Base-by-base conservation (phyloP, 2,113 vertebrate genomes). In the Takifugu flavidus region DNA sequence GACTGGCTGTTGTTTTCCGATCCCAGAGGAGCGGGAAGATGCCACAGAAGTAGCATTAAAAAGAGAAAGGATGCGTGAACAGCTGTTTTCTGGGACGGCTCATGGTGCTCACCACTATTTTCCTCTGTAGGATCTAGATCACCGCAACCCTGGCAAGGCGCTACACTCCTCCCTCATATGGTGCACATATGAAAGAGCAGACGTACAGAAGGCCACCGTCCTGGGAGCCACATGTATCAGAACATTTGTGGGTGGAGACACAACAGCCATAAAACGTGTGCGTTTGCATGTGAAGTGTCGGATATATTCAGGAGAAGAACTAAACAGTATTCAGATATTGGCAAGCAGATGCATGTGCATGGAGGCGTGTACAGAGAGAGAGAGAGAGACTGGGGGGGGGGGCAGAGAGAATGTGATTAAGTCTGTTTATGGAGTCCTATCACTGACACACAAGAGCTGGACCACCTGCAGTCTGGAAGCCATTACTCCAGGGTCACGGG, bases 381-480 rank as follows among this genome's bases (percentile, higher is more conserved):
- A 67, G 42, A 52, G 53, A 60, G n/a, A 1, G 10, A 10, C 3
- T 14, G 52, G 29, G 25, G 34, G 31, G 7, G 25, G 8, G 46
- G 26, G 55, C 13, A 53, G 54, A 75, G 29, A 57, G 79, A 88
- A 83, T 79, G 80, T 87, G 86, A 89, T 89, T 89, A 86, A 87
- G 79, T 89, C 79, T 89, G 84, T 89, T 90, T 90, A 86, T 82
- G 74, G 79, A 75, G 82, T 80, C 78, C 84, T 72, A 86, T 90
- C 92, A 93, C 90, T 91, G 91, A 90, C 85, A 90, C 85, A 88
- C 88, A 83, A 89, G 90, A 92, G 78, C 86, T 49, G 52, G 94
- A 94, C 95, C 94, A 95, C 95, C 95, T 95, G 93, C 93, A 94
- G 93, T 92, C 94, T 95, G 95, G 93, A 93, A 95, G 93, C 93